Percentiles rank a stretch among this genome's conserved stretches.
Evolutionary conservation across 2,888 invertebrate genomes (phyloP).

Genomic region (Sinohyriopsis cumingii): DNA sequence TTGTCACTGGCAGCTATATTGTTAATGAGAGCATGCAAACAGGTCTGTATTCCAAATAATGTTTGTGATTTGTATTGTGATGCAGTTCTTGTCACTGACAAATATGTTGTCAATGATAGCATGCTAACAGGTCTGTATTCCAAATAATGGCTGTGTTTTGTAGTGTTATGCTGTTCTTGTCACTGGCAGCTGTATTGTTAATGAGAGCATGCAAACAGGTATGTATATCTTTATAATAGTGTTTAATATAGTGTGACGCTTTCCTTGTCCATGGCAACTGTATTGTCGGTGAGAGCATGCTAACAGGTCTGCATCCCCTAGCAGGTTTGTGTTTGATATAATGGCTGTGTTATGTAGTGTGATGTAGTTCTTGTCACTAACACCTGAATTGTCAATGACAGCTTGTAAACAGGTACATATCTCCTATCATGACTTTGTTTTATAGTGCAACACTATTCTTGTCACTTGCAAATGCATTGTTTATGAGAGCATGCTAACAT

Average conservation of each 20-base stretch:
- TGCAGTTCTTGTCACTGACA: too few species aligned
- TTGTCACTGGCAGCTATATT: constrained; percentile 89
- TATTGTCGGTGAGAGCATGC: constrained; percentile 90
- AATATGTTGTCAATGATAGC: constrained; percentile 83
- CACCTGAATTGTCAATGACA: constrained; percentile 94
- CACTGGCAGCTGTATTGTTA: constrained; percentile 90
- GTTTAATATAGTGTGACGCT: constrained; percentile 68
- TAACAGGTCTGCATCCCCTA: constrained; percentile 82
- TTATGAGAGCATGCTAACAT: not conserved
- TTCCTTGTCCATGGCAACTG: too few species aligned
- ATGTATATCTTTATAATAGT: constrained; percentile 81
- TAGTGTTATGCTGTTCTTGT: constrained; percentile 92
- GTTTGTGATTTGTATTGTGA: constrained; percentile 74
- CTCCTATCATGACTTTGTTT: constrained; percentile 83
- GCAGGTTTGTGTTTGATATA: constrained; percentile 75
- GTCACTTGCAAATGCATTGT: too few species aligned
- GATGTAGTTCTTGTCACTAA: constrained; percentile 92
- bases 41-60: constrained; percentile 81
- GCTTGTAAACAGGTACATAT: constrained; percentile 88
- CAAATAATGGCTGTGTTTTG: constrained; percentile 89
- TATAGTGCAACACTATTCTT: too few species aligned
- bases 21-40: constrained; percentile 97
- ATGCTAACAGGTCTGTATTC: constrained; percentile 87
- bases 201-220: constrained; percentile 97
- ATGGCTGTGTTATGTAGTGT: constrained; percentile 88